Percentiles rank a stretch among this genome's conserved stretches.
These are phyloP conservation scores for Lophotriccus pileatus DNA, from an alignment of 2,797 vertebrate genomes.

Conservation along the genomic window DNA sequence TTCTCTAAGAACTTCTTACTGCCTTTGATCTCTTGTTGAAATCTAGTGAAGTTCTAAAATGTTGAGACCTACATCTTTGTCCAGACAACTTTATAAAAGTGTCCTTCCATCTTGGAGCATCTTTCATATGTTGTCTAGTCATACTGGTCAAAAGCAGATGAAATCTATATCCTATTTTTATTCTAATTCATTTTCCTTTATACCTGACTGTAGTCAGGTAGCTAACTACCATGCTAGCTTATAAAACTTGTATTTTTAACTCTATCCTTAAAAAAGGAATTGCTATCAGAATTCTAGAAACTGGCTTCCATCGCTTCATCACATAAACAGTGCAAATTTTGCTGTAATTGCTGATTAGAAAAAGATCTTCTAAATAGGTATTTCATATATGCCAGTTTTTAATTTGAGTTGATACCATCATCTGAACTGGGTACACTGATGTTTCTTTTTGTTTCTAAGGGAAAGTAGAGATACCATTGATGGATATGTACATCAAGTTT, in stretches of 20 bases:
- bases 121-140: background rate
- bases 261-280: background rate
- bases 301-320: background rate
- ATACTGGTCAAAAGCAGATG: background rate
- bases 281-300: background rate
- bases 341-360: background rate
- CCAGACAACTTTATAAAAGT: background rate
- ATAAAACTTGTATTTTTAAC: background rate
- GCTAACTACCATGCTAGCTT: background rate
- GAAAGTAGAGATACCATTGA: background rate
- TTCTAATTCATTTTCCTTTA: background rate
- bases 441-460: background rate
- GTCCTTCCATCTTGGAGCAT: background rate
- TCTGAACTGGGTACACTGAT: background rate
- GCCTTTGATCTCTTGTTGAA: background rate
- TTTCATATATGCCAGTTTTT: background rate
- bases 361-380: background rate
- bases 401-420: background rate
- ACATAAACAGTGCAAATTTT: fast-evolving
- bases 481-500: background rate
- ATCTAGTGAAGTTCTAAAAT: background rate
- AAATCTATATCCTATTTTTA: background rate
- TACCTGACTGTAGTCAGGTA: background rate
- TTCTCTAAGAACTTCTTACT: background rate
- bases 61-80: background rate